Evolutionary conservation across 2,888 invertebrate species (phyloP), one percentile per base, ranked within the genome.

Genomic region (Chydorus sphaericus): DNA sequence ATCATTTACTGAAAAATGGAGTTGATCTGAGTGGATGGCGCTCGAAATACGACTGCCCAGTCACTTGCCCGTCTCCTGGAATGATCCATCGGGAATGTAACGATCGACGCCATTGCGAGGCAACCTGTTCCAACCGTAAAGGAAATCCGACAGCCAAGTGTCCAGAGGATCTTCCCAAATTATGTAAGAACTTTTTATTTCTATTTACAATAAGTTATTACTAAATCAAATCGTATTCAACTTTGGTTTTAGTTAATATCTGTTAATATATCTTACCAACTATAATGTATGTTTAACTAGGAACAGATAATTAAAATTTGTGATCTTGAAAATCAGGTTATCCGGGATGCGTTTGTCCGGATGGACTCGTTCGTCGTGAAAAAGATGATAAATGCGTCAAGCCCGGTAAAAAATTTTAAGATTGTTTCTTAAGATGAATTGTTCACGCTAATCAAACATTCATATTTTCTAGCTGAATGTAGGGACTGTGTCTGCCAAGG

Each of bases 341-440:
- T 71, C 79, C 86, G 0, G 89, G 89, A 55, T 89, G 89, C 69
- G 88, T 84, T 71, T 89, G 89, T 62, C 86, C 88, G 0, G 79
- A 82, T 48, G 88, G 88, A 38, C 65, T 71, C 23, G 78, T 84
- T 1, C 73, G 83, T 18, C 44, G 28, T 20, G 77, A 78, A 64
- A 62, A 64, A 56, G 83, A 78, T 8, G 77, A 81, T 56, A 70
- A 71, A 11, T 89, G 89, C 65, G 75, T 87, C 6, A 73, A 77
- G 56, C 80, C 85, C 0, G 36, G 36, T 20, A n/a, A n/a, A n/a
- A n/a, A n/a, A n/a, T n/a, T n/a, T n/a, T n/a, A n/a, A n/a, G n/a
- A n/a, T n/a, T n/a, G n/a, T n/a, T n/a, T n/a, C n/a, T n/a, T n/a
- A n/a, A n/a, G n/a, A n/a, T n/a, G n/a, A n/a, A n/a, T n/a, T n/a